Base-by-base conservation (phyloP, 2,113 vertebrate genomes). In the Accipiter cooperii region DNA sequence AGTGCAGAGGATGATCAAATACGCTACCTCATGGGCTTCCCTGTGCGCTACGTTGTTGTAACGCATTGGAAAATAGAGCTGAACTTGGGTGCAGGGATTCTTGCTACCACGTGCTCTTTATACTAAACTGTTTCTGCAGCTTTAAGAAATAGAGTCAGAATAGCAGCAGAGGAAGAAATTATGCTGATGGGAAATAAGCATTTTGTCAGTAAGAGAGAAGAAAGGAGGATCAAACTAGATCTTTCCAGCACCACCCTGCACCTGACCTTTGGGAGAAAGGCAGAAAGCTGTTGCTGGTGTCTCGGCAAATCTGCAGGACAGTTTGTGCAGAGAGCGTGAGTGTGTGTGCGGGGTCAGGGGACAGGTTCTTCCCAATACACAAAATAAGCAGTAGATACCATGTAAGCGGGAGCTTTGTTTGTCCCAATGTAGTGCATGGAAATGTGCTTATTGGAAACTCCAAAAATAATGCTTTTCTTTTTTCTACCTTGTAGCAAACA, bases 281-380 rank as follows among this genome's bases (percentile, higher is more conserved):
- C 69, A 83, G 81, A 87, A 65, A 69, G 34, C 74, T 61, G 38
- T 76, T 94, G 75, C n/a, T 33, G 14, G 34, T 55, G 19, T 64
- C 64, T 81, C n/a, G 26, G 74, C 65, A 78, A 42, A 77, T 51
- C 29, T 87, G 25, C 33, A 12, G 64, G 25, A 22, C 17, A 69
- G 49, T 36, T 69, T 82, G 60, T 25, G 46, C 42, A 60, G 74
- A 13, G 22, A 68, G 25, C 0, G 0, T 36, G 57, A 54, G 17
- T 13, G 42, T 13, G 1, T 63, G n/a, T 20, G 26, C 2, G 1
- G 40, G 17, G 20, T 10, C 8, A 2, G 10, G 34, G 28, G 8
- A 24, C 0, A 6, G 49, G 36, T 82, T 94, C 40, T 91, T 89
- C 52, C 36, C 42, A 16, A 3, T 8, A 5, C 34, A 19, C 34